These are phyloP conservation scores for Pterois miles DNA, from an alignment of 2,797 vertebrate species.

Conservation along the genomic window DNA sequence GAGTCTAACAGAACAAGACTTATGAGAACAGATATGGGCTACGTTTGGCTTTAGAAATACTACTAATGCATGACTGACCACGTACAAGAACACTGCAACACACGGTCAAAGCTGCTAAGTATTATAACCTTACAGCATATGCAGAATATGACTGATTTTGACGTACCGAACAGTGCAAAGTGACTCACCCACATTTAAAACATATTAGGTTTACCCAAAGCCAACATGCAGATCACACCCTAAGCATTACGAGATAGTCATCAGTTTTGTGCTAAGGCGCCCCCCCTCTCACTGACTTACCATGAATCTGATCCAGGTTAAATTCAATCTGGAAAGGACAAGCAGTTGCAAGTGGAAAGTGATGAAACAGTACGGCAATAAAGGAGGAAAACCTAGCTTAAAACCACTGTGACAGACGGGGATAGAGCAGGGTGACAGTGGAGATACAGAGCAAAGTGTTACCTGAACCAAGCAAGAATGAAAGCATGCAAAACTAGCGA, in stretches of 20 bases:
- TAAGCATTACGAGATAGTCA: slow-evolving; percentile 51
- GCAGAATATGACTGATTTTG: slow-evolving; percentile 13
- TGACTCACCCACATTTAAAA: slow-evolving; percentile 32
- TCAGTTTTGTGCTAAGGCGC: slow-evolving; percentile 15
- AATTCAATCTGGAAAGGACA: slow-evolving; percentile 90
- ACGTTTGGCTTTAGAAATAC: slow-evolving; percentile 8
- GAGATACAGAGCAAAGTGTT: slow-evolving; percentile 58
- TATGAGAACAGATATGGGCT: slow-evolving; percentile 10
- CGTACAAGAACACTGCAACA: slow-evolving; percentile 53
- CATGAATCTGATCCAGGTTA: slow-evolving; percentile 91
- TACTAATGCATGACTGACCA: slow-evolving; percentile 24
- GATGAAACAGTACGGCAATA: slow-evolving; percentile 66
- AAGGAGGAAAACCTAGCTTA: slow-evolving; percentile 42
- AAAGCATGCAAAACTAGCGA: slow-evolving; percentile 46
- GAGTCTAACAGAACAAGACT: slow-evolving; percentile 19
- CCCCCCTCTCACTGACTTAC: slow-evolving; percentile 82
- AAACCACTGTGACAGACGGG: slow-evolving; percentile 48
- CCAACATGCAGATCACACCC: slow-evolving; percentile 75
- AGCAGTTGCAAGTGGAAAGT: slow-evolving; percentile 76
- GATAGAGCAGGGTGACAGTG: slow-evolving; percentile 59
- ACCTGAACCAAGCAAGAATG: slow-evolving; percentile 54
- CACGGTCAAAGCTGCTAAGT: slow-evolving; percentile 37
- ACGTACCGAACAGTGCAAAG: slow-evolving; percentile 43
- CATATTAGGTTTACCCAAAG: slow-evolving; percentile 23
- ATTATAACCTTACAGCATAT: slow-evolving; percentile 11